phyloP scores from a whole-genome alignment of 2,113 vertebrate genomes.

The Cottus gobio region DNA sequence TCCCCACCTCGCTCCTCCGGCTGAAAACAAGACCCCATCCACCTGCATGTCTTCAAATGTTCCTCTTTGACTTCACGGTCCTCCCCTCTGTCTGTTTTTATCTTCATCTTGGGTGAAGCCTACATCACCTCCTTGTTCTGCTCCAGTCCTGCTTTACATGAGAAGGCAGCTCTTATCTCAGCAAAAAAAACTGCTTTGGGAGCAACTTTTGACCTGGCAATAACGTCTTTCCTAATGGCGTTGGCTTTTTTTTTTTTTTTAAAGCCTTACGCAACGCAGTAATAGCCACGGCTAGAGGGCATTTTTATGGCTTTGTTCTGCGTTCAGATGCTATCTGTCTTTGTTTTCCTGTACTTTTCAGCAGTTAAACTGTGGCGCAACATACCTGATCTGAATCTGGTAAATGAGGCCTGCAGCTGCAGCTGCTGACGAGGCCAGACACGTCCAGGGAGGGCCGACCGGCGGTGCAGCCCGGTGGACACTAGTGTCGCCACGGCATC shows the following conservation, averaged over 20 bases:
- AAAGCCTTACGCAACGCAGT: constrained; percentile 62
- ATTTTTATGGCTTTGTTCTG: constrained; percentile 76
- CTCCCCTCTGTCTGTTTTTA: constrained; percentile 2
- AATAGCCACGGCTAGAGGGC: constrained; percentile 62
- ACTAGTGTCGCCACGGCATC: constrained; percentile 37
- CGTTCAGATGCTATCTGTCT: constrained; percentile 80
- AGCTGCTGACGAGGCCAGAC: constrained; percentile 73
- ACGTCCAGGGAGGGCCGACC: constrained; percentile 51
- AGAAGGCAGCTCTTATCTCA: constrained; percentile 48
- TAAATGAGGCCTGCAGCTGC: constrained; percentile 79
- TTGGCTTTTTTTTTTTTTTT: constrained; percentile 61
- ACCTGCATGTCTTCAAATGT: constrained; percentile 14
- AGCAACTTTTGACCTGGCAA: constrained; percentile 59
- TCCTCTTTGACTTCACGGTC: constrained; percentile 8
- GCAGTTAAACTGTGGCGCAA: constrained; percentile 73
- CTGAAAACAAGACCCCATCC: constrained; percentile 19
- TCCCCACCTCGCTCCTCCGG: background rate
- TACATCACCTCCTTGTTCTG: constrained; percentile 29
- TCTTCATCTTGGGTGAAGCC: constrained; percentile 14
- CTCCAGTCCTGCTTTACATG: constrained; percentile 44
- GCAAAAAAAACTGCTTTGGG: constrained; percentile 52
- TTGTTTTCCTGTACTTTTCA: constrained; percentile 81
- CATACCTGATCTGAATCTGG: constrained; percentile 78
- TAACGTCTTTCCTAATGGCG: constrained; percentile 45
- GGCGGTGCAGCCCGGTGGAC: constrained; percentile 36